Evolutionary conservation across 2,888 invertebrate species (phyloP).

Genomic region (Mesochorus sp.): DNA sequence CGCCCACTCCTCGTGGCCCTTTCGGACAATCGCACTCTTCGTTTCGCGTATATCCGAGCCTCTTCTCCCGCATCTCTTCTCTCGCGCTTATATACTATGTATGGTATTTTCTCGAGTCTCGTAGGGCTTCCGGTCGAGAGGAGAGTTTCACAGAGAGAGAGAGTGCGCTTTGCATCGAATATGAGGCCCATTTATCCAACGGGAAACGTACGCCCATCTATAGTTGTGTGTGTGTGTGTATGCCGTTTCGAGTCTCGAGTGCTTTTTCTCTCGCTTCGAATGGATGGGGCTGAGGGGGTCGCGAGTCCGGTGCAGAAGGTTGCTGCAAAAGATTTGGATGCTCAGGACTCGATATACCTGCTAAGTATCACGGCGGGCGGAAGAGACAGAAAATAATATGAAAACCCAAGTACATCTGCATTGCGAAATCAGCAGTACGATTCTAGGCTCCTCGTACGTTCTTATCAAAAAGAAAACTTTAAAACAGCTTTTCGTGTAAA

Average conservation of each 20-base stretch:
- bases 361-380: slow-evolving; percentile 48
- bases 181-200: slow-evolving; percentile 59
- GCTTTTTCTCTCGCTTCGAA: slow-evolving; percentile 55
- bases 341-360: slow-evolving; percentile 20
- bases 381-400: slow-evolving; percentile 24
- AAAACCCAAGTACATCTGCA: slow-evolving; percentile 39
- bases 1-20: neutral
- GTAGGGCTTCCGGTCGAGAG: slow-evolving; percentile 35
- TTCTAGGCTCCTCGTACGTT: neutral
- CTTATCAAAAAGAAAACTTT: neutral
- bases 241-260: slow-evolving; percentile 42
- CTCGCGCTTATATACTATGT: slow-evolving; percentile 31
- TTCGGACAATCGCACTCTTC: neutral
- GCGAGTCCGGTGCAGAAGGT: slow-evolving; percentile 45
- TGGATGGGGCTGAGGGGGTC: slow-evolving; percentile 29
- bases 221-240: neutral
- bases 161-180: slow-evolving; percentile 62
- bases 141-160: slow-evolving; percentile 51
- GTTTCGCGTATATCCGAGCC: neutral
- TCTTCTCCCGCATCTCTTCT: neutral
- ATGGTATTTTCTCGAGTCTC: slow-evolving; percentile 42
- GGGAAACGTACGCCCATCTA: slow-evolving; percentile 28
- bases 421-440: slow-evolving; percentile 1
- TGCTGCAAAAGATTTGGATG: slow-evolving; percentile 51
- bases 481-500: no score